Base-by-base conservation (phyloP, 2,888 invertebrate genomes). In the Drosophila helvetica region DNA sequence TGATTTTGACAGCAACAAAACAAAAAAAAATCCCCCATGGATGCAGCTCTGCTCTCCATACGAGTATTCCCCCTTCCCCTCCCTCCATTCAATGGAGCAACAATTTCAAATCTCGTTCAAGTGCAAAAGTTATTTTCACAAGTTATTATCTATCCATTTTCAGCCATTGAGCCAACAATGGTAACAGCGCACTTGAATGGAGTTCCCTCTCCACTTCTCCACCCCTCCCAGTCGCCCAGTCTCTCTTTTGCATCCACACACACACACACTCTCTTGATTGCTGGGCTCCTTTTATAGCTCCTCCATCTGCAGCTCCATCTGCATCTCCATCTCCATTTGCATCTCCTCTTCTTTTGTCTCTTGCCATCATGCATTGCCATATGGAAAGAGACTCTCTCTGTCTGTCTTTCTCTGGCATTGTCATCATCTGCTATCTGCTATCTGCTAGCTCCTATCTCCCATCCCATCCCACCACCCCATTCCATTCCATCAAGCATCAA, bases 51-150 rank as follows among this genome's bases (percentile, higher is more conserved):
- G 19, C 42, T 47, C 25, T 54, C 2, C 54, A 30, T 52, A 45
- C 59, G 43, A 56, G 70, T 53, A 58, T 38, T 22, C 4, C 22
- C 22, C 22, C 22, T 22, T 22, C 5, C 22, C 22, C 4, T 3
- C 27, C 8, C 38, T 47, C 54, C 71, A 54, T 46, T 46, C 19
- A 52, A 57, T 42, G 54, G 47, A 47, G 54, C 69, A 72, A 70
- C 68, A 61, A 73, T 57, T 53, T 53, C 63, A 47, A 43, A 66
- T 50, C 68, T 67, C 56, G 66, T 50, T 85, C 82, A 87, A 83
- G 88, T 87, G 88, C 80, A 82, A 82, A 82, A 85, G 88, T 82
- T 83, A 87, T 83, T 83, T 87, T 82, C 82, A 83, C 88, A 83
- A 83, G 88, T 83, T 83, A 83, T 83, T 83, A 83, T 83, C 82